These are phyloP conservation scores for Xyliphius kryptos DNA, from an alignment of 2,113 vertebrate genomes.

Conservation along the genomic window DNA sequence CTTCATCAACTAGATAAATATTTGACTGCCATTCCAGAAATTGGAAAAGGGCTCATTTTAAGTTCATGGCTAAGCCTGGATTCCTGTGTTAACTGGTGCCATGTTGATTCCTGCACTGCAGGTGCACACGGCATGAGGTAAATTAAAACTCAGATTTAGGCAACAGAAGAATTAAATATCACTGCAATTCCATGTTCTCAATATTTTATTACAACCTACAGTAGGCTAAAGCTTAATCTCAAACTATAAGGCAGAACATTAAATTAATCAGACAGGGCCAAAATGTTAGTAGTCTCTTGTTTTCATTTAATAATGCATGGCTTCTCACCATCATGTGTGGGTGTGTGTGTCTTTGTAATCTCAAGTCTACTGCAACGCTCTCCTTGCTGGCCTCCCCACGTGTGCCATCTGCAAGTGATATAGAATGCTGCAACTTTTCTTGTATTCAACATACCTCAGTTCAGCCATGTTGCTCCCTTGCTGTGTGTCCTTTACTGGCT, in stretches of 20 bases:
- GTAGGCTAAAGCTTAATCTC: slow-evolving; percentile 89
- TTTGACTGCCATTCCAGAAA: slow-evolving; percentile 99
- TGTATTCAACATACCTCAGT: too few species aligned
- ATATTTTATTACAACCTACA: slow-evolving; percentile 97
- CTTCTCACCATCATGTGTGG: slow-evolving; percentile 43
- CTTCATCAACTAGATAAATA: slow-evolving; percentile 99
- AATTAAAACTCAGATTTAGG: slow-evolving; percentile 97
- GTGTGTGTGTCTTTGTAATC: slow-evolving; percentile 24
- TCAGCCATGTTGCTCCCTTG: too few species aligned
- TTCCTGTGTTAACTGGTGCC: slow-evolving; percentile 79
- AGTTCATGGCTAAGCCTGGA: slow-evolving; percentile 84
- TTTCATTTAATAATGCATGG: slow-evolving; percentile 64
- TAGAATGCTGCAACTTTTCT: too few species aligned
- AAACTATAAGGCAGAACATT: slow-evolving; percentile 74
- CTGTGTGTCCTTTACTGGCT: too few species aligned
- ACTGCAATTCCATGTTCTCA: slow-evolving; percentile 94
- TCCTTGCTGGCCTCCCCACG: too few species aligned
- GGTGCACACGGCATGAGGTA: slow-evolving; percentile 95
- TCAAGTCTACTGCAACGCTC: too few species aligned
- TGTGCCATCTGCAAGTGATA: too few species aligned
- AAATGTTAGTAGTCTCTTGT: slow-evolving; percentile 68
- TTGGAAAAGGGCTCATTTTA: slow-evolving; percentile 96
- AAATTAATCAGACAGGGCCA: slow-evolving; percentile 87
- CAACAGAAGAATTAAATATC: slow-evolving; percentile 58
- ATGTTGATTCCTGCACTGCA: slow-evolving; percentile 89